A percentile compares a stretch with the other conserved stretches of the same genome.
Conservation (phyloP, 1,140 invertebrate species). For the Cherax quadricarinatus region DNA sequence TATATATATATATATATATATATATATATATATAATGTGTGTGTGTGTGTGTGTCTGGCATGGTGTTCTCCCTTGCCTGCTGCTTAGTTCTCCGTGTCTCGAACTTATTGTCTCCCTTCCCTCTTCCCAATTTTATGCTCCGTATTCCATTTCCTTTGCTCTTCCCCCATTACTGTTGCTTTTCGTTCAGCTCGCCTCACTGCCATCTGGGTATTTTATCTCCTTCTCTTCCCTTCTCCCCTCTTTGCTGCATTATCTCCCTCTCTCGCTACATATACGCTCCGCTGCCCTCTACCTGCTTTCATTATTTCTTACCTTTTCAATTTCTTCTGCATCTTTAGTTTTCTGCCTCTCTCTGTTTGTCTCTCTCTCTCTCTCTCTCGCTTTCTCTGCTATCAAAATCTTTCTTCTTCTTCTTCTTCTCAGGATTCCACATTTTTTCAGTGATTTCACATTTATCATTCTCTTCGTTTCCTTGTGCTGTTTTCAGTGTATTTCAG, state of each 20-base stretch:
- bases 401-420: too few species aligned
- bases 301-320: not conserved
- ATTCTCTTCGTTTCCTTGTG: too few species aligned
- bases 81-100: not conserved
- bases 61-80: too few species aligned
- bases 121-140: not conserved
- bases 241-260: constrained; percentile 13
- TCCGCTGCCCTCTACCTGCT: too few species aligned
- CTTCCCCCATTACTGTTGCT: not conserved
- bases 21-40: too few species aligned
- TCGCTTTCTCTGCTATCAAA: not conserved
- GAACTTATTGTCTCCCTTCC: not conserved
- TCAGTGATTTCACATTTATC: too few species aligned
- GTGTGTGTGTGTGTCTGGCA: too few species aligned
- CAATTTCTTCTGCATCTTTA: not conserved
- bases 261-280: not conserved
- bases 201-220: not conserved
- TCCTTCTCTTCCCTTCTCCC: not conserved
- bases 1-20: too few species aligned
- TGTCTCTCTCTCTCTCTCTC: not conserved
- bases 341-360: too few species aligned
- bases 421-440: too few species aligned
- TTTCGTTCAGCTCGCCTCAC: not conserved
- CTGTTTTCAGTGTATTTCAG: too few species aligned
- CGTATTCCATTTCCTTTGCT: not conserved